Evolutionary conservation across 2,888 invertebrate genomes (phyloP), one percentile per base, ranked within the genome.

Genomic region (Sphecodes monilicornis): DNA sequence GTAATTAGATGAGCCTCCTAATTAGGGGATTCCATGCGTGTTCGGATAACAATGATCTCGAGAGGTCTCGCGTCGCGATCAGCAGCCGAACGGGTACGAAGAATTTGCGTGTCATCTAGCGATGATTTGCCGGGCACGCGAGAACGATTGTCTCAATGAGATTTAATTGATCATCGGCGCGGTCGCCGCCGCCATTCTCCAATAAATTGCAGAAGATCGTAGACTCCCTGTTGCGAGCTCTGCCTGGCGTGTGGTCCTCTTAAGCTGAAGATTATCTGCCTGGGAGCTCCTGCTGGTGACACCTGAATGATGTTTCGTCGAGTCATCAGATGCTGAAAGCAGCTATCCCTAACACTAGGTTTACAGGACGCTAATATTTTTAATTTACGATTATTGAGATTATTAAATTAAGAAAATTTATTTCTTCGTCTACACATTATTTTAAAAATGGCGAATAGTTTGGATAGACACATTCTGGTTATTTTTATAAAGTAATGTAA

Each of bases 141-240:
- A 80, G 81, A 76, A 82, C 88, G 86, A 89, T 89, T 89, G 88
- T 76, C 89, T 90, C 90, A 90, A 90, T 85, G 78, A 90, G 86
- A 85, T 84, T 79, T 88, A 89, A 89, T 89, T 89, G 89, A 81
- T 72, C 80, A 78, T 80, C 66, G 76, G 76, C 57, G 80, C 74
- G 36, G 78, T 60, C 80, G 60, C 39, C 75, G 57, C 50, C 79
- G 73, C 50, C 73, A 57, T 46, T 32, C 43, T 60, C 68, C 73
- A 76, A 79, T 43, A n/a, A 79, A 79, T 83, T 73, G 69, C 68
- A 75, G 70, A 54, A 54, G 64, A 78, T 50, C 76, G 43, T 54
- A 43, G 22, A 41, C 70, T 13, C 50, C n/a, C 72, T 60, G 74
- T 18, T 18, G 41, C 4, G 46, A 50, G 50, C 46, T n/a, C n/a